These are phyloP conservation scores for Pagetopsis macropterus DNA, from an alignment of 2,797 vertebrate species.

Conservation along the genomic window DNA sequence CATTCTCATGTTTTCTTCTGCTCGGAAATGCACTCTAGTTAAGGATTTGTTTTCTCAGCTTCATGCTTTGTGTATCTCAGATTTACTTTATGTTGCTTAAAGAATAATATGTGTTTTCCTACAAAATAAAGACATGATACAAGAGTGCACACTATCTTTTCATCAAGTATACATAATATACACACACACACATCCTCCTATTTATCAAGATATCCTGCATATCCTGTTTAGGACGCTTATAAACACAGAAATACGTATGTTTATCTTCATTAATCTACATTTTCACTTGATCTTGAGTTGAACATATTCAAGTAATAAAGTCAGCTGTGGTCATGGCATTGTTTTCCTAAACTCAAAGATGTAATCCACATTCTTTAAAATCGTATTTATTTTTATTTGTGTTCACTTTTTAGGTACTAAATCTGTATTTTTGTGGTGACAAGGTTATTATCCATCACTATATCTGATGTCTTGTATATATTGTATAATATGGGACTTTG, in stretches of 20 bases:
- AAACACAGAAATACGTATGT: too few species aligned
- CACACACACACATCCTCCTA: neutral
- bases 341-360: neutral
- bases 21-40: constrained; percentile 14
- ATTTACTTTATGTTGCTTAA: neutral
- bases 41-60: neutral
- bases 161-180: neutral
- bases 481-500: too few species aligned
- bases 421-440: neutral
- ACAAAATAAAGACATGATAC: neutral
- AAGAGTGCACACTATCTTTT: neutral
- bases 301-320: too few species aligned
- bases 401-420: neutral
- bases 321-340: neutral
- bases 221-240: too few species aligned
- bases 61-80: neutral
- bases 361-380: neutral
- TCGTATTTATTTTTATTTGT: neutral
- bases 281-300: too few species aligned
- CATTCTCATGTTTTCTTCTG: constrained; percentile 20
- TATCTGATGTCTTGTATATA: neutral
- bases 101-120: neutral
- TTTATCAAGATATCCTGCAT: neutral
- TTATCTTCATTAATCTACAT: too few species aligned
- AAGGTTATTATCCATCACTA: neutral